phyloP scores from a whole-genome alignment of 37 sponge, comb jelly and placozoan species.

The Sycon ciliatum region DNA sequence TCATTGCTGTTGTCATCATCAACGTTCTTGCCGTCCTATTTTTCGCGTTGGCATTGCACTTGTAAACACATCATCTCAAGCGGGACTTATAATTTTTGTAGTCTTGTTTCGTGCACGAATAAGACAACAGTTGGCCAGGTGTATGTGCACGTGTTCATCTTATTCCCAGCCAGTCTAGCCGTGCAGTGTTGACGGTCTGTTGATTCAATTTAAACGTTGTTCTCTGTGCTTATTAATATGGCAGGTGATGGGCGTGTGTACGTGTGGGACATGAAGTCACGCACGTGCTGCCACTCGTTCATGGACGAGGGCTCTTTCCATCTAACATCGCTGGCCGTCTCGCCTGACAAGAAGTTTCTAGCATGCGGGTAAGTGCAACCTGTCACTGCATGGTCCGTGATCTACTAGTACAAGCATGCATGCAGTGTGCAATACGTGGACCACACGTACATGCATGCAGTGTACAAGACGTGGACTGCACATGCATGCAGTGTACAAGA shows the following conservation, averaged over 20 bases:
- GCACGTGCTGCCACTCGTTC: conserved; percentile 71
- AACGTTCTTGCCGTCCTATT: too few relatives aligned
- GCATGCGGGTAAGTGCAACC: conserved; percentile 56
- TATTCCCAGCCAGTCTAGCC: not conserved
- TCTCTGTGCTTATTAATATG: not conserved
- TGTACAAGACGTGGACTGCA: too few relatives aligned
- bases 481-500: too few relatives aligned
- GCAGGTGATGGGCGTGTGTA: conserved; percentile 83
- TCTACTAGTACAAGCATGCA: too few relatives aligned
- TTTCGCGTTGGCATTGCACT: too few relatives aligned
- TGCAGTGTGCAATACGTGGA: too few relatives aligned
- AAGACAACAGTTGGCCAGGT: too few relatives aligned
- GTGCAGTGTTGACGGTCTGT: not conserved
- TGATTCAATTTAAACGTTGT: not conserved
- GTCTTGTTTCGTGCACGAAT: too few relatives aligned
- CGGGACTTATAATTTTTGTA: too few relatives aligned
- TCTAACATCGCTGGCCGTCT: conserved; percentile 45
- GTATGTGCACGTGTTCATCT: not conserved
- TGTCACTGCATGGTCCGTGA: not conserved
- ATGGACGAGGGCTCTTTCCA: conserved; percentile 65
- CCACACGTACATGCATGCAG: too few relatives aligned
- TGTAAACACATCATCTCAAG: too few relatives aligned
- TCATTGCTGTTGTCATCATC: too few relatives aligned
- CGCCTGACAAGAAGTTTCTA: conserved; percentile 37
- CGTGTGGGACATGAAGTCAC: conserved; percentile 79